Evolutionary conservation across 1,140 invertebrate species (phyloP).

Genomic region (Drosophila sp.): DNA sequence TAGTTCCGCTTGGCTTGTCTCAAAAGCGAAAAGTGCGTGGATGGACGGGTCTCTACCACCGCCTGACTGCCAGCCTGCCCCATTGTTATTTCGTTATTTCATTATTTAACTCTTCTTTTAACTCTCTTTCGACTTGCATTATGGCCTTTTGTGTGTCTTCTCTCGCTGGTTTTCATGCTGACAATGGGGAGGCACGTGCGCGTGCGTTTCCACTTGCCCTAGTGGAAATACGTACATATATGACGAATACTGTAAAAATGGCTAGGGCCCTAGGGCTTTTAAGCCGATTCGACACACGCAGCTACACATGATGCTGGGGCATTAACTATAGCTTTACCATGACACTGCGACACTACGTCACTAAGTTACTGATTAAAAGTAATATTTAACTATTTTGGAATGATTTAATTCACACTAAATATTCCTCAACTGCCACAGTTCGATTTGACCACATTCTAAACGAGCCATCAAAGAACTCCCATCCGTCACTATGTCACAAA

Average conservation of each 20-base stretch:
- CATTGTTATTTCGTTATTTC: conserved; percentile 44
- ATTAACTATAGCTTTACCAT: no score
- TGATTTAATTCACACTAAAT: no score
- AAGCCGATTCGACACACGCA: not conserved
- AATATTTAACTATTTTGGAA: no score
- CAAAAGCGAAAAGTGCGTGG: conserved; percentile 73
- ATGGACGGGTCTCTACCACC: conserved; percentile 11
- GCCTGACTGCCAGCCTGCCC: not conserved
- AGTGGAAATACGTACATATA: conserved; percentile 49
- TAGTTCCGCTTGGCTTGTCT: conserved; percentile 63
- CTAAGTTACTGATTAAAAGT: no score
- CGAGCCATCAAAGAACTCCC: no score
- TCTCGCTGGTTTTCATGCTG: not conserved
- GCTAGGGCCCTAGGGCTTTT: not conserved
- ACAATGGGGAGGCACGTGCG: conserved; percentile 60
- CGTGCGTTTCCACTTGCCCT: conserved; percentile 40
- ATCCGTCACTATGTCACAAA: no score
- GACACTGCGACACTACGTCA: no score
- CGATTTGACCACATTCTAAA: no score
- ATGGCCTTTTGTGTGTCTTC: conserved; percentile 37
- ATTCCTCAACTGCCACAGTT: no score
- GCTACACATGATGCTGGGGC: no score
- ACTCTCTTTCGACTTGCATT: conserved; percentile 38
- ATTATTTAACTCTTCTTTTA: conserved; percentile 52
- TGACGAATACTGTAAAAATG: no score